These are phyloP conservation scores for Rhingia rostrata DNA, from an alignment of 2,888 invertebrate genomes.

Conservation along the genomic window DNA sequence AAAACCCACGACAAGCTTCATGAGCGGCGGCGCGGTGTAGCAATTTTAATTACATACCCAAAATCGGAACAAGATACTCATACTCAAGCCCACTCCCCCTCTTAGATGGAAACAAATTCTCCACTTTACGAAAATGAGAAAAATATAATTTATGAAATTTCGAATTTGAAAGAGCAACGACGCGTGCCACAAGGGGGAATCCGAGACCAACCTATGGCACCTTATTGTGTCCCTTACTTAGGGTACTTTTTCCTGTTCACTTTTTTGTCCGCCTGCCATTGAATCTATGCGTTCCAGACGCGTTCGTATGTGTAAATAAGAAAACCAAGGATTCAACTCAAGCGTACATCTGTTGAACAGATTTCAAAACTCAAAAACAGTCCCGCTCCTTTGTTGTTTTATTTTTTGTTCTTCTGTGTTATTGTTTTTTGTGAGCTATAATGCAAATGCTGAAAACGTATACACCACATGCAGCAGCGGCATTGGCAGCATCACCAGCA, in stretches of 20 bases:
- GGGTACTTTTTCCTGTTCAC: background rate
- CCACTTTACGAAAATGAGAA: conserved; percentile 20
- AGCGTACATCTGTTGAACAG: conserved; percentile 73
- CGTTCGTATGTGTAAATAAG: conserved; percentile 17
- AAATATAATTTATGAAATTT: conserved; percentile 63
- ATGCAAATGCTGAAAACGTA: conserved; percentile 34
- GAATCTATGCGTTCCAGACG: conserved; percentile 29
- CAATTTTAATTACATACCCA: conserved; percentile 55
- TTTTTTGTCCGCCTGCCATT: conserved; percentile 31
- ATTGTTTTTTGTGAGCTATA: conserved; percentile 22
- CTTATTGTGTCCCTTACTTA: conserved; percentile 49
- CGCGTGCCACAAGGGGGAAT: conserved; percentile 71
- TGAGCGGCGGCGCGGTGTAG: conserved; percentile 40
- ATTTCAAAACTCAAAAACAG: conserved; percentile 61
- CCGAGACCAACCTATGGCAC: conserved; percentile 50
- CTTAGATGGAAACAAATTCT: conserved; percentile 53
- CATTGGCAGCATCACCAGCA: conserved; percentile 3
- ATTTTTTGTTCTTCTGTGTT: conserved; percentile 40
- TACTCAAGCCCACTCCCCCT: background rate
- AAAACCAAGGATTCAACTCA: conserved; percentile 42
- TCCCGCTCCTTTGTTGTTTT: conserved; percentile 47
- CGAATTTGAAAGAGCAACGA: conserved; percentile 63
- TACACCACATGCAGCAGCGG: conserved; percentile 46
- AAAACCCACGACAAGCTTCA: conserved; percentile 40
- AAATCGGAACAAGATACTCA: conserved; percentile 26